Evolutionary conservation across 2,113 vertebrate genomes (phyloP).

Genomic region (Corvus cornix): DNA sequence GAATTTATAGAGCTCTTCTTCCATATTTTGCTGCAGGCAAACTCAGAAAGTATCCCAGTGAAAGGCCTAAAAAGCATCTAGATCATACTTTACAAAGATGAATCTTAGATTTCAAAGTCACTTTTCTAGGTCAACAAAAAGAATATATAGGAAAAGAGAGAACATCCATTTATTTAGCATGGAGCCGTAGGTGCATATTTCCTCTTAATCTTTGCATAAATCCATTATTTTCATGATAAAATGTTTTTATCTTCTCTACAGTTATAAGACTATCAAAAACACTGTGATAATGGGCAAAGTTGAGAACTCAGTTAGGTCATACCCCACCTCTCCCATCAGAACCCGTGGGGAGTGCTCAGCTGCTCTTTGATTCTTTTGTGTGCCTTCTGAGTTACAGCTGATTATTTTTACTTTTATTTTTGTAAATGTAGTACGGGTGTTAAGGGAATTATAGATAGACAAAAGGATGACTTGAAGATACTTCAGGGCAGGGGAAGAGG

Average conservation of each 20-base stretch:
- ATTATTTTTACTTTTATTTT: constrained; percentile 1
- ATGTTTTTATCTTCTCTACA: not conserved
- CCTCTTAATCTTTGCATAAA: not conserved
- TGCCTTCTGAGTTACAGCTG: not conserved
- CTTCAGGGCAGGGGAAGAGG: not conserved
- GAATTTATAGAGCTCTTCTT: not conserved
- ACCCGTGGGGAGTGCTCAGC: not conserved
- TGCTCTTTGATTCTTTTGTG: not conserved
- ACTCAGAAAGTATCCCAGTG: not conserved
- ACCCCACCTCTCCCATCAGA: not conserved
- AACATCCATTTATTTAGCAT: not conserved
- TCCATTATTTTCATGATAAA: not conserved
- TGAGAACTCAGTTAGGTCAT: not conserved
- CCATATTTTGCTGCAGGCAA: not conserved
- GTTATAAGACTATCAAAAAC: not conserved
- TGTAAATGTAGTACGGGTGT: not conserved
- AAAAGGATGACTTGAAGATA: not conserved
- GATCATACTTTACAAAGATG: not conserved
- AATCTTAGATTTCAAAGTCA: not conserved
- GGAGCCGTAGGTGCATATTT: not conserved
- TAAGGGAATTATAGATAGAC: not conserved
- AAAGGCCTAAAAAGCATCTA: not conserved
- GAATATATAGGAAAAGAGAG: not conserved
- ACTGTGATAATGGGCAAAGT: not conserved
- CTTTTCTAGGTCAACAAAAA: not conserved